Base-by-base conservation (phyloP, 1,140 invertebrate genomes). In the Ectropis grisescens region DNA sequence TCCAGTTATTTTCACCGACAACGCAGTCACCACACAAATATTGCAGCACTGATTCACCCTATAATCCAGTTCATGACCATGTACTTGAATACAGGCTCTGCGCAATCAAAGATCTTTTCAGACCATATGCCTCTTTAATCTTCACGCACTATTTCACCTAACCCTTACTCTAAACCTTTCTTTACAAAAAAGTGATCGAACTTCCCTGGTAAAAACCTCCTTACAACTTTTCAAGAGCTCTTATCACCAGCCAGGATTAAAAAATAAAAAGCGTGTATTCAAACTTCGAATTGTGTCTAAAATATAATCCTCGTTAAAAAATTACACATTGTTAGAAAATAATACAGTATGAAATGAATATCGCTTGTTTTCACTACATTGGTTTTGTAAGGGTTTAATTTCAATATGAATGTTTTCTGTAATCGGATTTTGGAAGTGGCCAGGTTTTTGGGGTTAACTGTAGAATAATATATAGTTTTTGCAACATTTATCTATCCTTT, bases 111-210 rank as follows among this genome's bases (percentile, higher is more conserved):
- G 8, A 19, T 8, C 8, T 19, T 46, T 48, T 33, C 43, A 34
- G 47, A 43, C 47, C 45, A 48, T 47, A 56, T 37, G 47, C 47
- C 49, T 41, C 47, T 19, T 46, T 45, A 47, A 58, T 56, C 11
- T 47, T 51, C 38, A 50, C 59, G 58, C 41, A 34, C 54, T 57
- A 61, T 71, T 68, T 53, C 57, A 55, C 51, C 39, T 29, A 33
- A 44, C 44, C 44, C 43, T 40, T 14, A n/a, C n/a, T 19, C 16
- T 19, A 19, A 19, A 19, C 16, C 8, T 4, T 19, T 19, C 3
- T 19, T 8, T 19, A n/a, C n/a, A n/a, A n/a, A n/a, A n/a, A n/a
- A n/a, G n/a, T n/a, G n/a, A n/a, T n/a, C n/a, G n/a, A n/a, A n/a
- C n/a, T 19, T 19, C 16, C 8, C 3, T 3, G 16, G 8, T 8